Evolutionary conservation across 2,797 vertebrate species (phyloP), one percentile per base, ranked within the genome.

Genomic region (Holocentrus rufus): DNA sequence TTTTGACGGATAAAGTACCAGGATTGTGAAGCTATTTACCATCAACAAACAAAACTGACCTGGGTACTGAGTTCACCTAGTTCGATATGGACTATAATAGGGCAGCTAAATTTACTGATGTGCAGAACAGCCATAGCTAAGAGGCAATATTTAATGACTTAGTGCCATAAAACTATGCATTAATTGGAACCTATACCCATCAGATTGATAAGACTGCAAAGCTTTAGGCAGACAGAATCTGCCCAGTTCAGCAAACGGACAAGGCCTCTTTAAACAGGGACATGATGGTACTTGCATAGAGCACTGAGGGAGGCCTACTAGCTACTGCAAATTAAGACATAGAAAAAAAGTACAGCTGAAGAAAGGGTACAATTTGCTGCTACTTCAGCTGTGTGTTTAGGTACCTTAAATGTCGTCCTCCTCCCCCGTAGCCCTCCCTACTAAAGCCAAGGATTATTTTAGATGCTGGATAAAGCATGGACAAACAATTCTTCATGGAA

Each of bases 241-340:
- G 74, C 81, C 77, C 52, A 71, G 22, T 31, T 85, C 65, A 86
- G 65, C 65, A 80, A 77, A 80, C 65, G 72, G 69, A 89, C 74
- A 92, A 89, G 87, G 85, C 88, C 86, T 90, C 87, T 87, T 87
- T 36, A 49, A 77, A 85, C 73, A 50, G 84, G 87, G 86, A 86
- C 68, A 9, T 66, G 60, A 76, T 54, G 27, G 67, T 76, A 61
- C 66, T 92, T 90, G 87, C 89, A 88, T 90, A 88, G 89, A 90
- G 87, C 83, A 85, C 67, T 52, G 76, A 83, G 81, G 74, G 84
- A 75, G 64, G 69, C 83, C 74, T 75, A 61, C 71, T 66, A 76
- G 83, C 87, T 84, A 87, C 79, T 71, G 65, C 64, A 53, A 72
- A 79, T 14, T 70, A 69, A 82, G 73, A 83, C 36, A 55, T 27